Base-by-base conservation (phyloP, 2,113 vertebrate genomes). In the Tachycineta bicolor region DNA sequence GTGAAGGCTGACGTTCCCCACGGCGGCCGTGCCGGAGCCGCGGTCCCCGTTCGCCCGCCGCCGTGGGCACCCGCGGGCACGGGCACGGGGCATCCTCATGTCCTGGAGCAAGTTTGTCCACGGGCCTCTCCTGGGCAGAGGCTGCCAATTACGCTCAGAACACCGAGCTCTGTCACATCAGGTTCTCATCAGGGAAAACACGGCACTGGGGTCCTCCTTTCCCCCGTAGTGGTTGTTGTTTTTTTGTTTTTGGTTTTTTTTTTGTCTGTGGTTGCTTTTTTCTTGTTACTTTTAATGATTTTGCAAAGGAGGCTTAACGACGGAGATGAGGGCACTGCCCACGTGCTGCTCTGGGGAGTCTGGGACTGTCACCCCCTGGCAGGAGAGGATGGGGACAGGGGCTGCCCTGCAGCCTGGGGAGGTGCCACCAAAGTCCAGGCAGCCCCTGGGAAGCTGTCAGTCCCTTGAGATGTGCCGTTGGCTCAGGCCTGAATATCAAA, bases 131-230 rank as follows among this genome's bases (percentile, higher is more conserved):
- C 77, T 2, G 77, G 75, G 91, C 83, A 75, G 74, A 91, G 75
- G 70, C 93, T 95, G 93, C 96, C 96, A 96, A 97, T 97, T 96
- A 97, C 6, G 3, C 73, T 91, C 75, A 37, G 59, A 19, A 43
- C 4, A 1, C 82, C 31, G 17, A 94, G 95, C 80, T 94, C 96
- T 97, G 96, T 97, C 97, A 96, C 46, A 84, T 96, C 65, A 0
- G 41, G 6, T 97, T 96, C 85, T 94, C 82, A 87, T 97, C 96
- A 96, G 79, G n/a, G 79, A 75, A 68, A 83, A 62, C 14, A 0
- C 26, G 0, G 46, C 3, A 1, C 65, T 6, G 78, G 53, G 46
- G 3, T 80, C 55, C 55, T 73, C 14, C 67, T 52, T 29, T 33
- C 14, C 53, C 47, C 26, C 1, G 1, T 2, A n/a, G n/a, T n/a